Percentiles rank a stretch among this genome's conserved stretches.
These are phyloP conservation scores for Hydrotaea cyrtoneurina DNA, from an alignment of 2,888 invertebrate genomes.

Conservation along the genomic window DNA sequence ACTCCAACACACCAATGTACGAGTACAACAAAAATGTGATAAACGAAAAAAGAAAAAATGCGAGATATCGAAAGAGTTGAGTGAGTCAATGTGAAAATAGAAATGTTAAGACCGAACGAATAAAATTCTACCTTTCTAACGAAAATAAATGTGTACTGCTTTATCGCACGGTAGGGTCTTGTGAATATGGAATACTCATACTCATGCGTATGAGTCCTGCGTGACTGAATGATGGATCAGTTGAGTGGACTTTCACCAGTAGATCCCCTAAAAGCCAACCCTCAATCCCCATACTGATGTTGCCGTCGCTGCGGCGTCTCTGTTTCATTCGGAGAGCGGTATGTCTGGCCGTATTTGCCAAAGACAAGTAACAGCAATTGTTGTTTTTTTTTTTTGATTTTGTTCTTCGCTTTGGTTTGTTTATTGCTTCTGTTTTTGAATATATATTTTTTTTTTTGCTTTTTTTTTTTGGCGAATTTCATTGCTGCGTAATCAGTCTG, in stretches of 20 bases:
- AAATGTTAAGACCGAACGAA: not conserved
- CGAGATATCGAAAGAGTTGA: not conserved
- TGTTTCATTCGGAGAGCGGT: not conserved
- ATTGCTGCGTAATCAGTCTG: constrained; percentile 27
- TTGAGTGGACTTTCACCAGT: too few relatives aligned
- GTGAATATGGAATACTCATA: not conserved
- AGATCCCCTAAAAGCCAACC: too few relatives aligned
- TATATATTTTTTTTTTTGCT: too few relatives aligned
- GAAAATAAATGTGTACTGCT: not conserved
- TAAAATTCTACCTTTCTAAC: constrained; percentile 1
- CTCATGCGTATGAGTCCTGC: too few relatives aligned
- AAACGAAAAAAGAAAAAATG: not conserved
- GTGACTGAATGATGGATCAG: too few relatives aligned
- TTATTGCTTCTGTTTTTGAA: constrained; percentile 8
- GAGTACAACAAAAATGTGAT: constrained; percentile 1
- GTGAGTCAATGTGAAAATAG: too few relatives aligned
- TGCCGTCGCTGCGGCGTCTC: not conserved
- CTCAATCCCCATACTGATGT: too few relatives aligned
- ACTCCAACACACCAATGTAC: constrained; percentile 5
- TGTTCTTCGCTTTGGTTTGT: constrained; percentile 14
- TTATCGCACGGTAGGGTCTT: not conserved
- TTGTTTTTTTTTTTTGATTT: too few relatives aligned
- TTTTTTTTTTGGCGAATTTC: constrained; percentile 29
- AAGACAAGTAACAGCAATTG: not conserved
- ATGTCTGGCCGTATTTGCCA: not conserved